Evolutionary conservation across 2,888 invertebrate genomes (phyloP).

Genomic region (Drosophila histrio): DNA sequence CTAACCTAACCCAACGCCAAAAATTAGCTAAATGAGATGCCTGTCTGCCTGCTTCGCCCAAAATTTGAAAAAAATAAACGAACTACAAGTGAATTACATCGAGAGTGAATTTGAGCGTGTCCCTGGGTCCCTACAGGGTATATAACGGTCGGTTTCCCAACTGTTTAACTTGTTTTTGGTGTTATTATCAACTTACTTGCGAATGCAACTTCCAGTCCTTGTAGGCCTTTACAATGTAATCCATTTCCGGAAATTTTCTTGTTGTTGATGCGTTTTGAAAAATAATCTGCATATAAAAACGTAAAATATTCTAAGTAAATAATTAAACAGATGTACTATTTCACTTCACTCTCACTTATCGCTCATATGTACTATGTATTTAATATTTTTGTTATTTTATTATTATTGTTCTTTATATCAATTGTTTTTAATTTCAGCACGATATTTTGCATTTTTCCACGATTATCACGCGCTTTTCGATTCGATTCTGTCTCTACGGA

Average conservation of each 20-base stretch:
- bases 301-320: conserved; percentile 38
- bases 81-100: too few species aligned
- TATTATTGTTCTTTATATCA: conserved; percentile 20
- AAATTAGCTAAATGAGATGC: not conserved
- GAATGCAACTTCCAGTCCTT: conserved; percentile 84
- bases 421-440: conserved; percentile 43
- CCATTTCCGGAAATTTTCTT: conserved; percentile 74
- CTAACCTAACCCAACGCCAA: conserved; percentile 40
- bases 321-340: not conserved
- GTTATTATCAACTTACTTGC: conserved; percentile 73
- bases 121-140: too few species aligned
- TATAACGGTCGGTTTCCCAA: too few species aligned
- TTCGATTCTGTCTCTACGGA: not conserved
- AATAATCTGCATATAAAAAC: conserved; percentile 56
- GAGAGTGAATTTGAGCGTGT: too few species aligned
- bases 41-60: too few species aligned
- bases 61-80: too few species aligned
- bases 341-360: conserved; percentile 45
- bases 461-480: conserved; percentile 32
- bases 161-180: not conserved
- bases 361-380: not conserved
- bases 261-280: conserved; percentile 24
- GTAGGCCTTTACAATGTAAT: conserved; percentile 84
- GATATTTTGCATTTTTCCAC: conserved; percentile 35
- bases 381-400: conserved; percentile 15